phyloP scores from a whole-genome alignment of 2,113 vertebrate genomes.

The Laticauda laticaudata region DNA sequence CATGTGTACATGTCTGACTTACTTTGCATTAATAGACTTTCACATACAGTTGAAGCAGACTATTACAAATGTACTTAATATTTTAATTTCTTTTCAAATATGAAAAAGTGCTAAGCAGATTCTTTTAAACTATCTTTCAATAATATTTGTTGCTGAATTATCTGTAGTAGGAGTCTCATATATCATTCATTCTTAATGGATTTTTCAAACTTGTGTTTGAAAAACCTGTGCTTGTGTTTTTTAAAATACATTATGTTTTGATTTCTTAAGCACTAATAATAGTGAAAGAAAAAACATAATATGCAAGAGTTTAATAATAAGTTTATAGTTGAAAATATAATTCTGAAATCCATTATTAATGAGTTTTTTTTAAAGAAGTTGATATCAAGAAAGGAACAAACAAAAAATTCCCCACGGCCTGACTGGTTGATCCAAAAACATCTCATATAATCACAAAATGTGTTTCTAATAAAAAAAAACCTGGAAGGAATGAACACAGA shows the following conservation, averaged over 20 bases:
- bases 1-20: neutral
- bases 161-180: neutral
- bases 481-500: neutral
- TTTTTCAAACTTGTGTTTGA: neutral
- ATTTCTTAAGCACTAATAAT: neutral
- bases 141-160: neutral
- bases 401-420: neutral
- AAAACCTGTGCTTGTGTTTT: neutral
- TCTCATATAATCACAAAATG: neutral
- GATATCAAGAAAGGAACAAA: neutral
- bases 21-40: neutral
- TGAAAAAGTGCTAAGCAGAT: neutral
- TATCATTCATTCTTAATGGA: neutral
- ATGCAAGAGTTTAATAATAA: neutral
- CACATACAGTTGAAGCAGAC: neutral
- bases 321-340: neutral
- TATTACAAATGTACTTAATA: neutral
- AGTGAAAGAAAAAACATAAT: neutral
- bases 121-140: neutral
- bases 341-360: neutral
- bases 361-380: neutral
- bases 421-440: neutral
- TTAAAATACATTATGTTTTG: neutral
- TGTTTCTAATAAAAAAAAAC: neutral
- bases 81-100: neutral